Percentiles rank a stretch among this genome's conserved stretches.
phyloP scores from a whole-genome alignment of 1,140 invertebrate species.

The Heliconius congener region DNA sequence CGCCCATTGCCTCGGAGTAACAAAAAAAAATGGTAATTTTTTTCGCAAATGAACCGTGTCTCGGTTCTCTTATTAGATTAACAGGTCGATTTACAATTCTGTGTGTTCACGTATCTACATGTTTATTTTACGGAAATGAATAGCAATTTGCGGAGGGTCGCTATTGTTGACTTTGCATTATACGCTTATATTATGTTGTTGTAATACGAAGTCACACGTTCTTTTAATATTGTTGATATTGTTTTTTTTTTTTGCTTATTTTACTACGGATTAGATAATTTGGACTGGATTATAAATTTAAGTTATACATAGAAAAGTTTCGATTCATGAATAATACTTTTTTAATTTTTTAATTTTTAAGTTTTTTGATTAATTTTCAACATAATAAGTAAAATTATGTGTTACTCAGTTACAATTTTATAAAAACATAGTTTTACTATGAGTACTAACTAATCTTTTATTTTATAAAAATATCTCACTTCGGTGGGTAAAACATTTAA shows the following conservation, averaged over 20 bases:
- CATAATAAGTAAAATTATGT: no score
- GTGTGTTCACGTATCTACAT: conserved; percentile 69
- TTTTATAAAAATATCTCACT: no score
- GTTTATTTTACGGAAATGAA: conserved; percentile 80
- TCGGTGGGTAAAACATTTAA: no score
- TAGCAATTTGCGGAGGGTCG: conserved; percentile 65
- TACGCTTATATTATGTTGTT: conserved; percentile 24
- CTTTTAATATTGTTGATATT: neutral
- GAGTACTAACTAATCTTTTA: no score
- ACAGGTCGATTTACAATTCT: conserved; percentile 78
- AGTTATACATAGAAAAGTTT: no score
- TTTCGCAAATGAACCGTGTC: conserved; percentile 77
- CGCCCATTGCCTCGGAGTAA: conserved; percentile 51
- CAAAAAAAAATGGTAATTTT: conserved; percentile 68
- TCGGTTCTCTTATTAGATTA: conserved; percentile 77
- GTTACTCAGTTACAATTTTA: no score
- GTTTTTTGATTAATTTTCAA: no score
- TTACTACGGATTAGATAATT: no score
- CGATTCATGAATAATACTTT: no score
- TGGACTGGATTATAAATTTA: no score
- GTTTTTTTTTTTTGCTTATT: neutral
- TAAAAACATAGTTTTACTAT: no score
- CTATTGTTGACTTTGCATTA: conserved; percentile 71
- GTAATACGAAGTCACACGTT: neutral
- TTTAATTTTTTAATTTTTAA: no score